Evolutionary conservation across 1,140 invertebrate genomes (phyloP).

Genomic region (Lutraria rhynchaena): DNA sequence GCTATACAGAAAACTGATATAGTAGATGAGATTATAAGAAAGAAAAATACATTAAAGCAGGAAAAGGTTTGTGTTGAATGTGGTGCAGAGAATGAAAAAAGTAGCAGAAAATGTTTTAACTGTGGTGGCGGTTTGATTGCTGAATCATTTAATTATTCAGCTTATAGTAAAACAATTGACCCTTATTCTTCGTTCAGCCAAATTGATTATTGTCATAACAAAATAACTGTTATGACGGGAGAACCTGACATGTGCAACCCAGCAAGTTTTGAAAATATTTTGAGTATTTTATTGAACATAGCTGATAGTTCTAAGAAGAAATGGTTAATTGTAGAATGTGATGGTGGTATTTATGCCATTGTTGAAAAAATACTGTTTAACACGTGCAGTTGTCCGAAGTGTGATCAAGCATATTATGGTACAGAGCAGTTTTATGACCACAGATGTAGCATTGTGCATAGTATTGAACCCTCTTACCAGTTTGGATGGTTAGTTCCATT

Average conservation of each 20-base stretch:
- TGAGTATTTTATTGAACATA: slow-evolving; percentile 23
- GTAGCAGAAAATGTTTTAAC: slow-evolving; percentile 48
- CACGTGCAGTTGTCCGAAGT: slow-evolving; percentile 23
- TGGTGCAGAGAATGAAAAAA: slow-evolving; percentile 46
- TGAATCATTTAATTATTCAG: slow-evolving; percentile 18
- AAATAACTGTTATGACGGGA: slow-evolving; percentile 30
- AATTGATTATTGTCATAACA: slow-evolving; percentile 7
- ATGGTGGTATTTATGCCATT: slow-evolving; percentile 54
- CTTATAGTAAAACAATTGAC: slow-evolving; percentile 20
- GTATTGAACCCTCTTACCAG: background rate
- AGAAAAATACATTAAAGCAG: background rate
- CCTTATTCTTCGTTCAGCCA: slow-evolving; percentile 11
- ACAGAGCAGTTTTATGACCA: slow-evolving; percentile 29
- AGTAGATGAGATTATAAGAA: slow-evolving; percentile 10
- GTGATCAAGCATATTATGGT: slow-evolving; percentile 13
- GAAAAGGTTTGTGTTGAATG: slow-evolving; percentile 50
- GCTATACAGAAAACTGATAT: slow-evolving; percentile 25
- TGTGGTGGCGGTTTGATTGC: slow-evolving; percentile 23
- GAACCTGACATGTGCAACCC: slow-evolving; percentile 49
- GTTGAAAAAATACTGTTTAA: slow-evolving; percentile 48
- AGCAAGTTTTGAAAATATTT: slow-evolving; percentile 46
- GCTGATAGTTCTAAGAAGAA: background rate
- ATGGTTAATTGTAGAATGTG: slow-evolving; percentile 51
- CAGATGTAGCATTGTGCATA: slow-evolving; percentile 28
- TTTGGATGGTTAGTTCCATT: slow-evolving; percentile 48